Percentiles rank a stretch among this genome's conserved stretches.
These are phyloP conservation scores for Danio albolineatus DNA, from an alignment of 2,797 vertebrate genomes.

Conservation along the genomic window DNA sequence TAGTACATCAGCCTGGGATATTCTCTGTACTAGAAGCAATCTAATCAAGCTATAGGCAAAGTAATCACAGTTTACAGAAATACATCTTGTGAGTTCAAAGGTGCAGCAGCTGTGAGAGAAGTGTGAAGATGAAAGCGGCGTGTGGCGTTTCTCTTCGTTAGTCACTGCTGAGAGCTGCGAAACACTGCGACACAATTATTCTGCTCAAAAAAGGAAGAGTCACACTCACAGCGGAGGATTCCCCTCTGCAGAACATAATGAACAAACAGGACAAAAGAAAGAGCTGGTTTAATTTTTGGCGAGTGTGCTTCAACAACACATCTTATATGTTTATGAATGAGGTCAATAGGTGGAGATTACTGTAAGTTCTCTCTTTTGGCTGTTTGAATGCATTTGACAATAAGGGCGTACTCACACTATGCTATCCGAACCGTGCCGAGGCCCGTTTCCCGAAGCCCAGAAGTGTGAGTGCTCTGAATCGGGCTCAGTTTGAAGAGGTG, in stretches of 20 bases:
- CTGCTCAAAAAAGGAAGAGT: constrained; percentile 15
- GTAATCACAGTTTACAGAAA: constrained; percentile 7
- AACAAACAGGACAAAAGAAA: constrained; percentile 20
- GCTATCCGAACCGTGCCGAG: too few species aligned
- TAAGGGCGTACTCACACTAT: too few species aligned
- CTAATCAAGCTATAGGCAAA: constrained; percentile 10
- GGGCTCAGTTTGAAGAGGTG: too few species aligned
- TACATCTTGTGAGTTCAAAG: constrained; percentile 20
- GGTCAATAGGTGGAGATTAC: too few species aligned
- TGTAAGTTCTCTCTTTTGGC: too few species aligned
- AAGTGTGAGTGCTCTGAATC: too few species aligned
- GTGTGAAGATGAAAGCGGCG: constrained; percentile 44
- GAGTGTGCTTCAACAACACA: too few species aligned
- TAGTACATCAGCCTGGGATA: neutral
- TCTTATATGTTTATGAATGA: too few species aligned
- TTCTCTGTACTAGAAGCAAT: neutral
- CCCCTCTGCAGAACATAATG: constrained; percentile 14
- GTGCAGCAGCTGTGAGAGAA: constrained; percentile 17
- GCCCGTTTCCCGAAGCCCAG: too few species aligned
- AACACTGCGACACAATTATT: constrained; percentile 13
- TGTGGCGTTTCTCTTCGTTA: constrained; percentile 13
- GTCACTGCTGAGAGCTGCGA: constrained; percentile 14
- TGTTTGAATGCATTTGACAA: too few species aligned
- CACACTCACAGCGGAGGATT: constrained; percentile 43
- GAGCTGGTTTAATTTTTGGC: neutral